phyloP scores from a whole-genome alignment of 2,797 vertebrate species.

The Zenarchopterus dispar region DNA sequence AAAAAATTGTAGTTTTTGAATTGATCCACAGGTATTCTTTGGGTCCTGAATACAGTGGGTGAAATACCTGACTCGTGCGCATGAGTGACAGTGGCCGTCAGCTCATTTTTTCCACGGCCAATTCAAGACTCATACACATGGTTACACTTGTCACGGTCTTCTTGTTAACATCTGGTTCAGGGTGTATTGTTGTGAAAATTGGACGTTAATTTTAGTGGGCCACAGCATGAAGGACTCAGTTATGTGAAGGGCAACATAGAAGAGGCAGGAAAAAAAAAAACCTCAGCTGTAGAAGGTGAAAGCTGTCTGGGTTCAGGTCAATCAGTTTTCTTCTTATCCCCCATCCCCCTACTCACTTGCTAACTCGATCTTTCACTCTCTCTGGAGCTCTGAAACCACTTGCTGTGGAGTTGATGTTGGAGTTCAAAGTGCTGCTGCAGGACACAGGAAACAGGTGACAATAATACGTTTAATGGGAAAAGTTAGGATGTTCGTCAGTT shows the following conservation, averaged over 20 bases:
- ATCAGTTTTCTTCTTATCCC: constrained; percentile 42
- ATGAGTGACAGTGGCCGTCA: neutral
- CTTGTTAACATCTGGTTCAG: constrained; percentile 45
- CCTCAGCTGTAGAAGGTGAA: constrained; percentile 25
- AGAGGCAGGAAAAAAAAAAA: constrained; percentile 8
- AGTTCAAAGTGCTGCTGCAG: constrained; percentile 42
- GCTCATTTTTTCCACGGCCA: constrained; percentile 30
- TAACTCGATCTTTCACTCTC: constrained; percentile 21
- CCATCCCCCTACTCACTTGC: constrained; percentile 7
- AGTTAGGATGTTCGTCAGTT: neutral
- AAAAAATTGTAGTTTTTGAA: neutral
- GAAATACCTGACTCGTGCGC: too few species aligned
- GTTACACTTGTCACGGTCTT: constrained; percentile 25
- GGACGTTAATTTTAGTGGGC: constrained; percentile 55
- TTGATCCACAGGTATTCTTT: neutral
- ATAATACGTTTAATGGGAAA: constrained; percentile 20
- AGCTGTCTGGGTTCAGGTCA: constrained; percentile 47
- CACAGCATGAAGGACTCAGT: constrained; percentile 51
- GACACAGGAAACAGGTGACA: constrained; percentile 32
- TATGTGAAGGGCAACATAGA: constrained; percentile 51
- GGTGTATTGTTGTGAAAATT: constrained; percentile 58
- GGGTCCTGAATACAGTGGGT: too few species aligned
- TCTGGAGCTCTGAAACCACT: constrained; percentile 18
- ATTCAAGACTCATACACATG: constrained; percentile 23
- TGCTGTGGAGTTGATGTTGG: constrained; percentile 21